phyloP scores from a whole-genome alignment of 2,888 invertebrate species.

The Sericinus montela region DNA sequence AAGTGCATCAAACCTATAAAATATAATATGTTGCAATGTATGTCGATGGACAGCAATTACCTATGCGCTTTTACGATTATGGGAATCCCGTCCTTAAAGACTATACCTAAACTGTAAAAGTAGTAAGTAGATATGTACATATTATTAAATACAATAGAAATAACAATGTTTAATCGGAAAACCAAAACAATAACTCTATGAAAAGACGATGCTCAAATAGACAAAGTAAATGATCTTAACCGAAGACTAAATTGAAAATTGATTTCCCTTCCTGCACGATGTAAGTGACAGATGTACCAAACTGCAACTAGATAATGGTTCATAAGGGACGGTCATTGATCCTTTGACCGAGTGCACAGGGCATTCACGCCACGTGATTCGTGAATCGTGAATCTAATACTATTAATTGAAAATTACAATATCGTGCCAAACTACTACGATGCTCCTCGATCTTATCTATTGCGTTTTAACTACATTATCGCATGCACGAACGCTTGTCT shows the following conservation, averaged over 20 bases:
- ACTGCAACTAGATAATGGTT: constrained; percentile 29
- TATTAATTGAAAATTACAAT: constrained; percentile 22
- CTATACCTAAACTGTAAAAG: too few relatives aligned
- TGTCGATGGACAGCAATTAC: too few relatives aligned
- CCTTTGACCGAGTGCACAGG: constrained; percentile 43
- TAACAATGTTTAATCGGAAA: too few relatives aligned
- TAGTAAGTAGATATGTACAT: too few relatives aligned
- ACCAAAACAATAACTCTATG: too few relatives aligned
- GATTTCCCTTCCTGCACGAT: constrained; percentile 12
- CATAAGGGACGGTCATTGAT: constrained; percentile 59
- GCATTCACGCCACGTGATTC: constrained; percentile 29
- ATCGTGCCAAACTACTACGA: constrained; percentile 1
- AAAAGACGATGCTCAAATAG: neutral
- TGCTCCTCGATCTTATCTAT: constrained; percentile 19
- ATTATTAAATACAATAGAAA: too few relatives aligned
- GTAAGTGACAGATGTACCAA: constrained; percentile 30
- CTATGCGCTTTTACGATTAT: too few relatives aligned
- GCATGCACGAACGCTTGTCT: neutral
- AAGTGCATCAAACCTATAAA: too few relatives aligned
- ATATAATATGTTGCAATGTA: too few relatives aligned
- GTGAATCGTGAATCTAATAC: constrained; percentile 31
- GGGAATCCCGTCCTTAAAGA: too few relatives aligned
- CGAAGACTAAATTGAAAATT: constrained; percentile 1
- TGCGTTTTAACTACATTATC: constrained; percentile 13
- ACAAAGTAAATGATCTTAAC: neutral